Percentiles rank a stretch among this genome's conserved stretches.
Evolutionary conservation across 2,888 invertebrate genomes (phyloP).

Genomic region (Agrotis puta): DNA sequence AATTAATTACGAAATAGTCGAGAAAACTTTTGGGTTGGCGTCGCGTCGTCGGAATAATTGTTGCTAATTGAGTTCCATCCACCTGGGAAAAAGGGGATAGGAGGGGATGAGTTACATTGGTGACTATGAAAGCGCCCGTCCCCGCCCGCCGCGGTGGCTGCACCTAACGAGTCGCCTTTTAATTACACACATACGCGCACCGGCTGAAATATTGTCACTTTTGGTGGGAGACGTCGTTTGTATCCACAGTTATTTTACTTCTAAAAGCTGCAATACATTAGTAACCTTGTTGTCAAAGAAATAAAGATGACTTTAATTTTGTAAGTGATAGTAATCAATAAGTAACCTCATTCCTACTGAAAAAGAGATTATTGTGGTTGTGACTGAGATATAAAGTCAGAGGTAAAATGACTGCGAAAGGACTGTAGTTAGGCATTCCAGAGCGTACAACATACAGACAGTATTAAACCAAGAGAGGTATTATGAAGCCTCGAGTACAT

Average conservation of each 20-base stretch:
- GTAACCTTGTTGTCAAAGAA: background rate
- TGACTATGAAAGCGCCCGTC: constrained; percentile 59
- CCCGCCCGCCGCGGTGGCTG: constrained; percentile 44
- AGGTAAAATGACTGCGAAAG: background rate
- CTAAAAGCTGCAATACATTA: background rate
- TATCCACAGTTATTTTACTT: background rate
- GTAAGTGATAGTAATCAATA: background rate
- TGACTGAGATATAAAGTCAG: background rate
- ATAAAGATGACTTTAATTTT: background rate
- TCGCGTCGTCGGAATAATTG: constrained; percentile 85
- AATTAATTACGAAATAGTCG: constrained; percentile 88
- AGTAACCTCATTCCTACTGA: background rate
- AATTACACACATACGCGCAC: constrained; percentile 69
- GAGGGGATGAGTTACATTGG: constrained; percentile 73
- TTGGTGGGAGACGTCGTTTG: background rate
- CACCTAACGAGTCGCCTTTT: constrained; percentile 73
- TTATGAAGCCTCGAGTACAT: background rate
- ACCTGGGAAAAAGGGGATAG: constrained; percentile 76
- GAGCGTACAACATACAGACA: background rate
- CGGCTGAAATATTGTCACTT: constrained; percentile 9
- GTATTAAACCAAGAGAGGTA: background rate
- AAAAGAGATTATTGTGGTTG: background rate
- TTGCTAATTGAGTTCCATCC: constrained; percentile 87
- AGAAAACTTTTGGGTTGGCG: constrained; percentile 84
- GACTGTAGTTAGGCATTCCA: background rate